A percentile compares a stretch with the other conserved stretches of the same genome.
Evolutionary conservation across 2,797 vertebrate genomes (phyloP).

Genomic region (Syngnathus acus): DNA sequence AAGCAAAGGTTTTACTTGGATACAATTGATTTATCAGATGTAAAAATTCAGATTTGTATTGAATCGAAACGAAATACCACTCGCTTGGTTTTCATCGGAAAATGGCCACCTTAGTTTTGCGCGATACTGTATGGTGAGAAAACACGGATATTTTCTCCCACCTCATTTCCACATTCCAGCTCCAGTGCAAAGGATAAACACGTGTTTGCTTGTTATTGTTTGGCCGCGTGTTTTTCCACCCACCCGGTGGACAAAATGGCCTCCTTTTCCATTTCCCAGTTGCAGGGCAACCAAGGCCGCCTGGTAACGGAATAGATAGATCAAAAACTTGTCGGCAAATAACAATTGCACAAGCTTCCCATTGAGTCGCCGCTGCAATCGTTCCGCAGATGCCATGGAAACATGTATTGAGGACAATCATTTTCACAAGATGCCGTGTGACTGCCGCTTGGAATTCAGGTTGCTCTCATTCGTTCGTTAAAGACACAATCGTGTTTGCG

Average conservation of each 20-base stretch:
- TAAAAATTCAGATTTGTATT: too few relatives aligned
- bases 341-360: constrained; percentile 57
- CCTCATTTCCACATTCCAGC: constrained; percentile 33
- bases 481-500: neutral
- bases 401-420: constrained; percentile 69
- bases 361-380: constrained; percentile 64
- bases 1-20: too few relatives aligned
- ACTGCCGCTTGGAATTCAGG: neutral
- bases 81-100: neutral
- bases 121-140: neutral
- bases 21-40: too few relatives aligned
- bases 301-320: constrained; percentile 27
- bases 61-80: neutral
- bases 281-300: constrained; percentile 47
- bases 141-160: neutral
- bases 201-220: constrained; percentile 8
- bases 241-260: constrained; percentile 45
- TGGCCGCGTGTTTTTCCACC: constrained; percentile 34
- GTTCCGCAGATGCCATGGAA: constrained; percentile 67
- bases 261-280: constrained; percentile 57
- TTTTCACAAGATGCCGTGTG: constrained; percentile 23
- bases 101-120: neutral
- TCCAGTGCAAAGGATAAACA: constrained; percentile 43
- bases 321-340: constrained; percentile 64
- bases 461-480: neutral